These are phyloP conservation scores for Temnothorax nylanderi DNA, from an alignment of 1,140 invertebrate species.

Conservation along the genomic window DNA sequence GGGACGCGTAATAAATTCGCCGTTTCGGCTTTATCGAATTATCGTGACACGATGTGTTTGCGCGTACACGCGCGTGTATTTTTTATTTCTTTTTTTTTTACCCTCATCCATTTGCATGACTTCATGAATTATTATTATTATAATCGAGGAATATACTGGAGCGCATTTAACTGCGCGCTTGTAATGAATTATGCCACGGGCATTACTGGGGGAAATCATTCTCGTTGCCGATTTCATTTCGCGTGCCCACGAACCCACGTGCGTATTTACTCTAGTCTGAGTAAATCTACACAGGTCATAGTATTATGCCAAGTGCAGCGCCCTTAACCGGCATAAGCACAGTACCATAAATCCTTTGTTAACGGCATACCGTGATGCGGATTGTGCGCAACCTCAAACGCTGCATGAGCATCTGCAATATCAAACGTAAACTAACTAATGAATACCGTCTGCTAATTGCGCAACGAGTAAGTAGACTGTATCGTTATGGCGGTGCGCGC, in stretches of 20 bases:
- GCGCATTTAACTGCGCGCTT: constrained; percentile 14
- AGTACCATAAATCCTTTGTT: constrained; percentile 62
- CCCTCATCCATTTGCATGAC: background rate
- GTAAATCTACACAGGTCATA: constrained; percentile 57
- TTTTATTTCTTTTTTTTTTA: background rate
- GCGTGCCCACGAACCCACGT: background rate
- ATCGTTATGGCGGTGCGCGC: constrained; percentile 13
- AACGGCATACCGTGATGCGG: constrained; percentile 44
- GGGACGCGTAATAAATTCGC: constrained; percentile 39
- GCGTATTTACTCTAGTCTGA: constrained; percentile 44
- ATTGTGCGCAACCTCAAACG: constrained; percentile 50
- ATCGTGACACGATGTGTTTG: constrained; percentile 6
- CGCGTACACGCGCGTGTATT: background rate
- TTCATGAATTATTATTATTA: constrained; percentile 53
- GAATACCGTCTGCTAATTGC: constrained; percentile 49
- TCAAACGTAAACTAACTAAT: constrained; percentile 45
- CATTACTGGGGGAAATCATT: constrained; percentile 39
- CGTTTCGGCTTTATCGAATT: constrained; percentile 36
- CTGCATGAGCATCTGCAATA: constrained; percentile 46
- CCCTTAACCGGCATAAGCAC: constrained; percentile 51
- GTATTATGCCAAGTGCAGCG: constrained; percentile 59
- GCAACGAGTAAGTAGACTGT: constrained; percentile 22
- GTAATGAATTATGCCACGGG: constrained; percentile 44
- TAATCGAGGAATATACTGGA: constrained; percentile 18
- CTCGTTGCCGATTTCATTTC: constrained; percentile 41